phyloP scores from a whole-genome alignment of 2,888 invertebrate species.

The Gari tellinella region DNA sequence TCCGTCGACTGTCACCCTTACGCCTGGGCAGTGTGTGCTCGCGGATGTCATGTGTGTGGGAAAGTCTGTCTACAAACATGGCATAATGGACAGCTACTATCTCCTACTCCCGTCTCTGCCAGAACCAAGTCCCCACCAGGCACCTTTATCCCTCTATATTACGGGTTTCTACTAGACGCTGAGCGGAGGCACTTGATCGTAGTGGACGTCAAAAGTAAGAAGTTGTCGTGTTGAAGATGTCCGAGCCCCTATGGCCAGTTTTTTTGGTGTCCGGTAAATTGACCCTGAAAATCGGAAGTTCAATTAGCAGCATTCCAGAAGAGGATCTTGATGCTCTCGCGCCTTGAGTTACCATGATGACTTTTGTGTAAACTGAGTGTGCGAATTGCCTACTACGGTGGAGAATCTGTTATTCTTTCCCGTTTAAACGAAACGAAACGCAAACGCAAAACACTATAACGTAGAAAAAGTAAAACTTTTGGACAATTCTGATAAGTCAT shows the following conservation, averaged over 20 bases:
- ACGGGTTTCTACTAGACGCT: conserved; percentile 62
- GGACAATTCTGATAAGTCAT: too few relatives aligned
- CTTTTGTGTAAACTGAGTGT: too few relatives aligned
- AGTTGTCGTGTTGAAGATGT: conserved; percentile 63
- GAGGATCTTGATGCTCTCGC: conserved; percentile 56
- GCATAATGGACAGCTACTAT: conserved; percentile 65
- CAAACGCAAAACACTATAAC: too few relatives aligned
- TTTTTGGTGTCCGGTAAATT: conserved; percentile 56
- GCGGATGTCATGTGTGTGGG: conserved; percentile 66
- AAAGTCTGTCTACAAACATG: conserved; percentile 66
- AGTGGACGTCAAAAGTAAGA: conserved; percentile 62
- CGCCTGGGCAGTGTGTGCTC: conserved; percentile 63
- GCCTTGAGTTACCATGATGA: too few relatives aligned
- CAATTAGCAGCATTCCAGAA: conserved; percentile 57
- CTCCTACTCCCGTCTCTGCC: conserved; percentile 57
- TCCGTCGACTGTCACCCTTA: conserved; percentile 63
- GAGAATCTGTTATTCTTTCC: too few relatives aligned
- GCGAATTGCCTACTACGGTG: too few relatives aligned
- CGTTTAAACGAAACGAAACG: too few relatives aligned
- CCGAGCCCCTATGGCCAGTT: conserved; percentile 62
- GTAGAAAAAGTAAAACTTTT: too few relatives aligned
- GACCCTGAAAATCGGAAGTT: conserved; percentile 57
- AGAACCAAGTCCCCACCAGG: conserved; percentile 60
- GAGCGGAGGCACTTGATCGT: conserved; percentile 60
- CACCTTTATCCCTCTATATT: conserved; percentile 56